phyloP scores from a whole-genome alignment of 2,888 invertebrate species.

The Calameuta idolon region DNA sequence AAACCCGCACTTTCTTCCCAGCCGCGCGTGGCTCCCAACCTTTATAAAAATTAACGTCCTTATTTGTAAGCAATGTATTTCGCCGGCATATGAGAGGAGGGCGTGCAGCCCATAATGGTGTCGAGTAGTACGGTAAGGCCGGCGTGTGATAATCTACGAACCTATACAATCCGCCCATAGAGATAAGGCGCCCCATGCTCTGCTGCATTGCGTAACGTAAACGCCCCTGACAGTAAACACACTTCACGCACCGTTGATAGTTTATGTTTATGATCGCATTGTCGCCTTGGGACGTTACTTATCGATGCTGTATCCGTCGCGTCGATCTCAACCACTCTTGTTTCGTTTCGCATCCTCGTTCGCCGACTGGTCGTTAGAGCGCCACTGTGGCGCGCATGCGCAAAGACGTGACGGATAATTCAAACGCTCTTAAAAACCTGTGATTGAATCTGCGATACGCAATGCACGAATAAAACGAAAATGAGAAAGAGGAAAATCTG shows the following conservation, averaged over 20 bases:
- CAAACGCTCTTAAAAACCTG: too few relatives aligned
- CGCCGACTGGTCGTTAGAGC: too few relatives aligned
- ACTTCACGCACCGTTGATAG: conserved; percentile 38
- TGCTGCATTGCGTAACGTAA: conserved; percentile 32
- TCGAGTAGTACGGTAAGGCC: conserved; percentile 33
- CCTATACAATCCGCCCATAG: conserved; percentile 56
- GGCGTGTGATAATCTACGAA: conserved; percentile 49
- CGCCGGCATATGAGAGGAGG: conserved; percentile 6
- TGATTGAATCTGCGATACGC: too few relatives aligned
- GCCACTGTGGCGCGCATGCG: too few relatives aligned
- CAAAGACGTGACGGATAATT: too few relatives aligned
- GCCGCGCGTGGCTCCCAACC: not conserved
- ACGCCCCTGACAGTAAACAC: conserved; percentile 48
- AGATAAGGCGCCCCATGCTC: conserved; percentile 51
- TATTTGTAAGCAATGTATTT: not conserved
- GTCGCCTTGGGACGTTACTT: conserved; percentile 34
- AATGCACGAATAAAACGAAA: too few relatives aligned
- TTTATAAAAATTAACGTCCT: not conserved
- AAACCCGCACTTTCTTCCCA: too few relatives aligned
- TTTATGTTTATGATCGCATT: conserved; percentile 34
- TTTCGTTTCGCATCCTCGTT: too few relatives aligned
- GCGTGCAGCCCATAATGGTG: conserved; percentile 19
- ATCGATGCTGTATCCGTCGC: conserved; percentile 22
- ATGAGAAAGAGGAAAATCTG: too few relatives aligned
- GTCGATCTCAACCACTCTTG: not conserved